Percentiles rank a stretch among this genome's conserved stretches.
These are phyloP conservation scores for Zaprionus taronus DNA, from an alignment of 1,140 invertebrate genomes.

Conservation along the genomic window DNA sequence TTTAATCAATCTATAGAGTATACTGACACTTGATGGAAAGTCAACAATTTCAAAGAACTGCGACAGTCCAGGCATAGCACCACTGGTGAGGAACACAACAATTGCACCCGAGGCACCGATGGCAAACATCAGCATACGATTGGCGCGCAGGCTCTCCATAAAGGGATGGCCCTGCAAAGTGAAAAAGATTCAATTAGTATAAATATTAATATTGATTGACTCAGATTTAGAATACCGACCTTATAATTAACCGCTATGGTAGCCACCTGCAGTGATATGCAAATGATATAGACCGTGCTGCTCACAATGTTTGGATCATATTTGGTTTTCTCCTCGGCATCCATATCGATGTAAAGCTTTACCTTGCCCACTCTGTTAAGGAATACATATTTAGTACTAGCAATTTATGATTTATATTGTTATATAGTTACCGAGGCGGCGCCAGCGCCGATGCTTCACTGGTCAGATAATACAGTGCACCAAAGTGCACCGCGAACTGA, in stretches of 20 bases:
- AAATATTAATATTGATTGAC: slow-evolving; percentile 28
- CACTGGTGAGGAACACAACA: slow-evolving; percentile 91
- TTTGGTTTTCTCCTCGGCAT: slow-evolving; percentile 90
- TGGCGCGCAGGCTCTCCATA: slow-evolving; percentile 98
- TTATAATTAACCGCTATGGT: slow-evolving; percentile 99
- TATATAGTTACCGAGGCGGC: slow-evolving; percentile 87
- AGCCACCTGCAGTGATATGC: slow-evolving; percentile 97
- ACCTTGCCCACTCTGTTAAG: slow-evolving; percentile 86
- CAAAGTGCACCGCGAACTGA: slow-evolving; percentile 98
- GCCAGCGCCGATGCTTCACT: slow-evolving; percentile 89
- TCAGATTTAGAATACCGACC: slow-evolving; percentile 86
- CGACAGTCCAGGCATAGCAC: slow-evolving; percentile 91
- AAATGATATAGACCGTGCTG: slow-evolving; percentile 99
- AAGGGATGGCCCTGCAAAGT: slow-evolving; percentile 96
- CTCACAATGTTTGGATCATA: slow-evolving; percentile 98
- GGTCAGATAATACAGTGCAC: slow-evolving; percentile 95
- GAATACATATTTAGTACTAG: not conserved
- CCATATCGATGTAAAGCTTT: slow-evolving; percentile 86
- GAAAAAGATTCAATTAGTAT: slow-evolving; percentile 17
- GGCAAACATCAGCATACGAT: slow-evolving; percentile 96
- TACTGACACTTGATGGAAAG: slow-evolving; percentile 92
- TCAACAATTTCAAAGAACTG: slow-evolving; percentile 95
- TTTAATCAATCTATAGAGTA: not conserved
- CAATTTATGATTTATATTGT: too few relatives aligned
- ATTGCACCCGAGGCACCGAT: slow-evolving; percentile 90